Evolutionary conservation across 2,113 vertebrate species (phyloP).

Genomic region (Upupa epops): DNA sequence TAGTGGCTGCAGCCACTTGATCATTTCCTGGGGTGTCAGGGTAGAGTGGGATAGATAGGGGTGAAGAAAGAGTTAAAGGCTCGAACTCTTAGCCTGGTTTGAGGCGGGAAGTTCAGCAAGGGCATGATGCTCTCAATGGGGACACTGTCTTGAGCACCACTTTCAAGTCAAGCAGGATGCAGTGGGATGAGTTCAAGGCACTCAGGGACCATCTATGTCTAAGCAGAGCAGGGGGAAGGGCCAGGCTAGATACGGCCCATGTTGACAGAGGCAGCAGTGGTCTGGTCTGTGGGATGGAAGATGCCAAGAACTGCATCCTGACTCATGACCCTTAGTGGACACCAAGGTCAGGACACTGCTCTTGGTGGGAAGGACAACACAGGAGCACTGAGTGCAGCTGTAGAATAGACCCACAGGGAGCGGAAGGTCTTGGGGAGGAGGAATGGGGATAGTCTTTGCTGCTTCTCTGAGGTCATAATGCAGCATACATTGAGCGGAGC

Average conservation of each 20-base stretch:
- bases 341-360: background rate
- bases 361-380: background rate
- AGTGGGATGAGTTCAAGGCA: background rate
- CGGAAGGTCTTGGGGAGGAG: background rate
- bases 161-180: background rate
- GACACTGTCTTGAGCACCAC: background rate
- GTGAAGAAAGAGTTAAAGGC: background rate
- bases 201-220: background rate
- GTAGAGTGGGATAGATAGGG: background rate
- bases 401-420: fast-evolving
- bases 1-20: background rate
- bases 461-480: fast-evolving
- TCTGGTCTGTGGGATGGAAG: background rate
- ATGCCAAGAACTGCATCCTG: background rate
- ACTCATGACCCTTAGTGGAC: background rate
- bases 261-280: background rate
- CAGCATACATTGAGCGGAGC: fast-evolving
- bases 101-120: fast-evolving
- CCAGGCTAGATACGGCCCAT: background rate
- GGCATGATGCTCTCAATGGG: background rate
- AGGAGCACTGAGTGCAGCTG: fast-evolving
- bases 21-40: background rate
- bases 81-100: background rate
- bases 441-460: background rate
- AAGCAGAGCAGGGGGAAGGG: background rate